Evolutionary conservation across 2,797 vertebrate genomes (phyloP).

Genomic region (Halcyon smyrnensis): DNA sequence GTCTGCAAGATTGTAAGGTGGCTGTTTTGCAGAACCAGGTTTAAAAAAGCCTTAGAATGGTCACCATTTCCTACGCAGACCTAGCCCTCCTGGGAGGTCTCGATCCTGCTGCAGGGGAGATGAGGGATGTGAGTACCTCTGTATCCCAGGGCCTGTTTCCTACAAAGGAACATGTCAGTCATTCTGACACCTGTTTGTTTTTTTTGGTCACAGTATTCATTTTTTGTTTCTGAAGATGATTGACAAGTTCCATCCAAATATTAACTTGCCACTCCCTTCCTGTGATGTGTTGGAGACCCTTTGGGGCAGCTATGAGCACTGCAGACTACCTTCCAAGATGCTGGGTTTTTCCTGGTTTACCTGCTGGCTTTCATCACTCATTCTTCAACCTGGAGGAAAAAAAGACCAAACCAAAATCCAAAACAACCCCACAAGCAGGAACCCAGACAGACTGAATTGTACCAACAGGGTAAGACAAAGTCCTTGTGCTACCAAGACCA

Average conservation of each 20-base stretch:
- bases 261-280: background rate
- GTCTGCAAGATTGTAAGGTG: background rate
- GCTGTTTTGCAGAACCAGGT: background rate
- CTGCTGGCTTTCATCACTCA: background rate
- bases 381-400: background rate
- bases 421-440: background rate
- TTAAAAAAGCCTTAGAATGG: background rate
- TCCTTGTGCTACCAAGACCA: background rate
- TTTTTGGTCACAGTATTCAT: background rate
- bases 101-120: fast-evolving
- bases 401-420: too few relatives aligned
- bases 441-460: background rate
- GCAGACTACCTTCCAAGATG: background rate
- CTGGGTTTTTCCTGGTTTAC: background rate
- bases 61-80: background rate
- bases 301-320: background rate
- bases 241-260: background rate
- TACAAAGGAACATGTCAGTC: background rate
- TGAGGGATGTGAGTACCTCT: background rate
- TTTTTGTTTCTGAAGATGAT: background rate
- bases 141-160: background rate
- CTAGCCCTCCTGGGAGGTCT: background rate
- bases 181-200: background rate
- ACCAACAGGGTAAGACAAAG: background rate
- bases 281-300: background rate